These are phyloP conservation scores for Pyrocoelia pectoralis DNA, from an alignment of 2,888 invertebrate species.

Conservation along the genomic window DNA sequence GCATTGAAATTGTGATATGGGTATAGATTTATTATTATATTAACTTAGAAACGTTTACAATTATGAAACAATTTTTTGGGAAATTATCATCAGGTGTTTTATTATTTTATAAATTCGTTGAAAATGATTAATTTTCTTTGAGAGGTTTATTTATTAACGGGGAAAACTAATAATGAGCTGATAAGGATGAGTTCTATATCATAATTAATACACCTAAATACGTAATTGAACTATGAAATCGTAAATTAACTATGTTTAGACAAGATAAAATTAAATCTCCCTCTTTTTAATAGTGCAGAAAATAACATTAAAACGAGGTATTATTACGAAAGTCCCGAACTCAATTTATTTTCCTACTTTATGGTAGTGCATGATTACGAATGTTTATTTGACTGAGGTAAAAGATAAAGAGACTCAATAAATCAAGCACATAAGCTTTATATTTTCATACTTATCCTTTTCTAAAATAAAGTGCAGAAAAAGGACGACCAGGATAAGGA, in stretches of 20 bases:
- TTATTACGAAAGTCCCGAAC: too few relatives aligned
- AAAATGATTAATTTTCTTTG: constrained; percentile 48
- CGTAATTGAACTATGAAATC: not conserved
- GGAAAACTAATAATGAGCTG: constrained; percentile 25
- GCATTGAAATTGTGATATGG: constrained; percentile 46
- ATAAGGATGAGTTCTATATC: constrained; percentile 7
- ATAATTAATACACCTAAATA: not conserved
- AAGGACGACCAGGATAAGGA: constrained; percentile 12
- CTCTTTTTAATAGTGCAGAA: constrained; percentile 1
- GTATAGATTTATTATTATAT: constrained; percentile 43
- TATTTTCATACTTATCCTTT: constrained; percentile 6
- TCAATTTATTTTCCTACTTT: constrained; percentile 17
- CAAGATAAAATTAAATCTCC: not conserved
- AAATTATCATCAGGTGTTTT: constrained; percentile 45
- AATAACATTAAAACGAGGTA: not conserved
- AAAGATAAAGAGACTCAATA: constrained; percentile 18
- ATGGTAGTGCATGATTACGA: constrained; percentile 15
- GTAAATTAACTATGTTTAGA: constrained; percentile 10
- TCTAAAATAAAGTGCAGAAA: constrained; percentile 2
- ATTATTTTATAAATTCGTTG: constrained; percentile 43
- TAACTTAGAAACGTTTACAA: constrained; percentile 49
- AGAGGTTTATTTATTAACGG: constrained; percentile 47
- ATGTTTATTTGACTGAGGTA: constrained; percentile 23
- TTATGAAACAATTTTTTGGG: constrained; percentile 44
- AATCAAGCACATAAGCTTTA: constrained; percentile 5